Evolutionary conservation across 2,113 vertebrate genomes (phyloP), one percentile per base, ranked within the genome.

Genomic region (Phasianus colchicus): DNA sequence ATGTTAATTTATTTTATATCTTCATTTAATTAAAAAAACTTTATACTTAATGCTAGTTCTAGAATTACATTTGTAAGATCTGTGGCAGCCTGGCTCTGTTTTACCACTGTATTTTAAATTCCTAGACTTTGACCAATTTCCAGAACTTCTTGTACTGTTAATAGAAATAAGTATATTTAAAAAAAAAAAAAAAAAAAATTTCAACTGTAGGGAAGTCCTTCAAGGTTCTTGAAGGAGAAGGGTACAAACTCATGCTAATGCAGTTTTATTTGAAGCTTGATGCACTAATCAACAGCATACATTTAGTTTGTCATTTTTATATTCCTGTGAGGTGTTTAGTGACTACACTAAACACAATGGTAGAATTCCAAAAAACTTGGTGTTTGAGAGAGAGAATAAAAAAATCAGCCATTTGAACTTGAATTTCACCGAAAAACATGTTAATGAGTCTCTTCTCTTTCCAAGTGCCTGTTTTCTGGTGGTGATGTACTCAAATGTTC

Each of bases 41-140:
- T 57, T 40, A 47, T 64, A 72, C 71, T 74, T 92, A 81, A 82
- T 70, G 71, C 54, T 82, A 93, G 82, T 75, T 92, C 66, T 85
- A 82, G 27, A 42, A 60, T 80, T 80, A 40, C 82, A 58, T 78
- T 70, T 76, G 18, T 69, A 76, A 79, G 24, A 79, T 76, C 10
- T 42, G 48, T 45, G 20, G 36, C 13, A 22, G 48, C 42, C 79
- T 58, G 83, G 16, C 38, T 69, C 36, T 57, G 36, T 66, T 87
- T 94, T 72, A 61, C 83, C 57, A 70, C 10, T 3, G 4, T 11
- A 29, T 63, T 50, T 57, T 79, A 82, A 30, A 6, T 63, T 63
- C 5, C 3, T 43, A 57, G 61, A 42, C n/a, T 70, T 42, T 42
- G 11, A 15, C 5, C 25, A 48, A 21, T 20, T 77, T 73, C 22